phyloP scores from a whole-genome alignment of 2,797 vertebrate species.

The Amblyopsis hoosieri region DNA sequence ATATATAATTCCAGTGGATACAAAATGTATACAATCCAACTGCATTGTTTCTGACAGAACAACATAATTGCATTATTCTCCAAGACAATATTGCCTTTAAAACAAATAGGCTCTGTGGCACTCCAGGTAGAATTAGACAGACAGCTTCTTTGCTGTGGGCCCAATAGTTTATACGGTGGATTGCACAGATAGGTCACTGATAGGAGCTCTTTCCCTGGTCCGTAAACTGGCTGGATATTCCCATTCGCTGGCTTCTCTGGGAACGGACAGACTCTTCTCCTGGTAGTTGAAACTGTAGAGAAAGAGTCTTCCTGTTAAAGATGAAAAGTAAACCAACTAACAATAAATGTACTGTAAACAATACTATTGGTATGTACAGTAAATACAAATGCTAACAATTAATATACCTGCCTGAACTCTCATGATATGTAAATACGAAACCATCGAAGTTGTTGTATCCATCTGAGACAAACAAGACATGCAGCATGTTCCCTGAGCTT shows the following conservation, averaged over 20 bases:
- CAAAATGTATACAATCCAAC: too few relatives aligned
- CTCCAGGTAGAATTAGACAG: constrained; percentile 84
- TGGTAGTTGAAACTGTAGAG: constrained; percentile 49
- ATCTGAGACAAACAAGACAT: constrained; percentile 87
- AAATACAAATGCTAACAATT: not conserved
- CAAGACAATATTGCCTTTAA: constrained; percentile 77
- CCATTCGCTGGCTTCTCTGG: constrained; percentile 81
- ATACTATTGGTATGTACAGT: not conserved
- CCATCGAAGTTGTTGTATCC: constrained; percentile 93
- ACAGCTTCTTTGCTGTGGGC: constrained; percentile 82
- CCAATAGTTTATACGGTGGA: constrained; percentile 82
- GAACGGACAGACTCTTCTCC: constrained; percentile 76
- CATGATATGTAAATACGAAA: constrained; percentile 83
- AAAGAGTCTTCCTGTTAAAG: constrained; percentile 5
- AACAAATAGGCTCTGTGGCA: constrained; percentile 84
- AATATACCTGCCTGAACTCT: constrained; percentile 82
- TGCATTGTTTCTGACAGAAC: too few relatives aligned
- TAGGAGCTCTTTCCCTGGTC: constrained; percentile 71
- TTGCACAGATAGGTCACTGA: constrained; percentile 82
- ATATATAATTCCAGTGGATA: too few relatives aligned
- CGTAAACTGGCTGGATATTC: constrained; percentile 77
- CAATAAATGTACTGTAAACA: not conserved
- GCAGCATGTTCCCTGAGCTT: constrained; percentile 80
- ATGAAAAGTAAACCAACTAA: constrained; percentile 18
- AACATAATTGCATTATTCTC: not conserved